Percentiles rank a stretch among this genome's conserved stretches.
Conservation (phyloP, 2,113 vertebrate genomes). For the Acrocephalus kingi region DNA sequence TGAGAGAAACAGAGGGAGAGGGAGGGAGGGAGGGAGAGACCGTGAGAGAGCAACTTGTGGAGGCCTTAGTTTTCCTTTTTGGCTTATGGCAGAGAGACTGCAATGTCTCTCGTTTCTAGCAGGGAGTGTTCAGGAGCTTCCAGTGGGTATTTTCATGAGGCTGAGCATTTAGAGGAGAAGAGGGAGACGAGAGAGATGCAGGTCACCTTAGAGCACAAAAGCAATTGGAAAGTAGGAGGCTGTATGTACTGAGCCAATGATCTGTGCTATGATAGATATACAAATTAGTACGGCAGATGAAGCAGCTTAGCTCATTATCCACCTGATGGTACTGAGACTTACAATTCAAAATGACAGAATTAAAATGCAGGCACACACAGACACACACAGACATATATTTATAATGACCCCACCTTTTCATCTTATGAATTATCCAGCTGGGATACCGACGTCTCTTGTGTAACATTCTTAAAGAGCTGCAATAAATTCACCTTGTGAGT, state of each 20-base stretch:
- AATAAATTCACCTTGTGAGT: slow-evolving; percentile 50
- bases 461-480: slow-evolving; percentile 49
- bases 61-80: slow-evolving; percentile 65
- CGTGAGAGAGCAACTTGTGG: slow-evolving; percentile 63
- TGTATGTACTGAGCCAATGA: slow-evolving; percentile 24
- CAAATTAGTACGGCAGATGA: slow-evolving; percentile 52
- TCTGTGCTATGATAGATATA: slow-evolving; percentile 48
- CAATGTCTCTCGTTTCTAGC: neutral
- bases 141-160: slow-evolving; percentile 6
- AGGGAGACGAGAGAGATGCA: neutral
- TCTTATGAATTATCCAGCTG: slow-evolving; percentile 71
- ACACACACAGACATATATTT: slow-evolving; percentile 27
- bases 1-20: slow-evolving; percentile 67
- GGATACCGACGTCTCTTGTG: slow-evolving; percentile 37
- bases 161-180: neutral
- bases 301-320: slow-evolving; percentile 52
- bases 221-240: slow-evolving; percentile 58
- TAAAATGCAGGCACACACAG: slow-evolving; percentile 16
- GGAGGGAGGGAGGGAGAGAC: slow-evolving; percentile 7
- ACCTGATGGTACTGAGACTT: slow-evolving; percentile 30
- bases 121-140: slow-evolving; percentile 6
- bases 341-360: slow-evolving; percentile 24
- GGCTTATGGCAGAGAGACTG: slow-evolving; percentile 29
- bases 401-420: slow-evolving; percentile 79
- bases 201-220: slow-evolving; percentile 49